Percentiles rank a stretch among this genome's conserved stretches.
Evolutionary conservation across 2,797 vertebrate species (phyloP).

Genomic region (Darevskia mixta): DNA sequence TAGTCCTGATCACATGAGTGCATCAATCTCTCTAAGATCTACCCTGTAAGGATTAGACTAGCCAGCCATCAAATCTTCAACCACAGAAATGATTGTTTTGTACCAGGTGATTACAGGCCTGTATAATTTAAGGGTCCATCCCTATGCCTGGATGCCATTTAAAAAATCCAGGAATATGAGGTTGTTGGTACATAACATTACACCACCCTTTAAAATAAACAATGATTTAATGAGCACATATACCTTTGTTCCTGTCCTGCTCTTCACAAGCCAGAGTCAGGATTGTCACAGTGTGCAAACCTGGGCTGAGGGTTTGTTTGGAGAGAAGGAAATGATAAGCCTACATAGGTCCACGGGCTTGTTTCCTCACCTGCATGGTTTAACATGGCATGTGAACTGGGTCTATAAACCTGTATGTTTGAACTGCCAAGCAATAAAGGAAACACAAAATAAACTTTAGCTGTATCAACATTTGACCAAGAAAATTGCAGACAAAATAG

Average conservation of each 20-base stretch:
- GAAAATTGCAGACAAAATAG: background rate
- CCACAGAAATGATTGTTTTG: conserved; percentile 8
- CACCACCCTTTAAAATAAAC: no score
- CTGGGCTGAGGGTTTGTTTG: no score
- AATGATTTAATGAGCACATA: no score
- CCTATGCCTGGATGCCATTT: background rate
- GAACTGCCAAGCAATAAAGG: background rate
- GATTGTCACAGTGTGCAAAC: no score
- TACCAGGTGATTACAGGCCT: background rate
- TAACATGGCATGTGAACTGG: no score
- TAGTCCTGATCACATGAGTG: background rate
- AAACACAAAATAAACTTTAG: background rate
- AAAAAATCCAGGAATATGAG: background rate
- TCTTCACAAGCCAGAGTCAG: no score
- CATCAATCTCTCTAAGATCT: background rate
- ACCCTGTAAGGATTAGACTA: background rate
- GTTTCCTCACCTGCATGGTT: no score
- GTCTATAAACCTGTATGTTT: background rate
- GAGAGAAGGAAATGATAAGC: no score
- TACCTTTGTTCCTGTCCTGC: no score
- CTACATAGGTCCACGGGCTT: no score
- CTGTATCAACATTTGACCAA: background rate
- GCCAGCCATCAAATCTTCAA: background rate
- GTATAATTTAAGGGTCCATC: background rate
- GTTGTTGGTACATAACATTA: no score